These are phyloP conservation scores for Hippoglossus stenolepis DNA, from an alignment of 2,113 vertebrate genomes.

Conservation along the genomic window DNA sequence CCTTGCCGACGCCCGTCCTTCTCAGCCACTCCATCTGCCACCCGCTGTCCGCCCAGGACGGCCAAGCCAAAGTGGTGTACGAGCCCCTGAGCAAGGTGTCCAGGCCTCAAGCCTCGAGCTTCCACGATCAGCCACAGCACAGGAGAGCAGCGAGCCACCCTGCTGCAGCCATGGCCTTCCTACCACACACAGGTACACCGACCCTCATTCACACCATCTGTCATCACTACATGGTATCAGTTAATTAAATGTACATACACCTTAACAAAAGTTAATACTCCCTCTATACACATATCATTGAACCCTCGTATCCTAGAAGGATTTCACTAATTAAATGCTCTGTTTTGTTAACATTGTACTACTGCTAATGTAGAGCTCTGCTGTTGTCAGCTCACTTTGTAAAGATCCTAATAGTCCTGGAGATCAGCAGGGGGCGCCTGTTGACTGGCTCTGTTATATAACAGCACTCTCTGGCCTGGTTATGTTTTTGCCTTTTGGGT, in stretches of 20 bases:
- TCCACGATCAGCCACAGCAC: constrained; percentile 76
- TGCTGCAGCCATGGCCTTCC: constrained; percentile 72
- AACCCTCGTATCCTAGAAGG: background rate
- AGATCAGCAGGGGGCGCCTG: constrained; percentile 62
- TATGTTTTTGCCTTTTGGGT: constrained; percentile 42
- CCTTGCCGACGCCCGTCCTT: constrained; percentile 72
- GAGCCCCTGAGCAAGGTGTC: constrained; percentile 83
- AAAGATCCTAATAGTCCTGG: background rate
- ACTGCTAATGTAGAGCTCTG: background rate
- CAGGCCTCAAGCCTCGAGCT: constrained; percentile 69
- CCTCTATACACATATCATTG: too few relatives aligned
- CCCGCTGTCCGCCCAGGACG: constrained; percentile 72
- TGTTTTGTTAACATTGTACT: background rate
- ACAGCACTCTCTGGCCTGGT: constrained; percentile 39
- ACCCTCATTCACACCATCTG: background rate
- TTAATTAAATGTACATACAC: background rate
- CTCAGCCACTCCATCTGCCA: constrained; percentile 73
- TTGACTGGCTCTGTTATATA: constrained; percentile 50
- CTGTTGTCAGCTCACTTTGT: constrained; percentile 3
- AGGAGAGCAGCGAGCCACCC: constrained; percentile 62
- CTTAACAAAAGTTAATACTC: background rate
- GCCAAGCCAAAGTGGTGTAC: constrained; percentile 69
- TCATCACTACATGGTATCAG: too few relatives aligned
- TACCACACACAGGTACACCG: constrained; percentile 75
- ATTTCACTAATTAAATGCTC: background rate